Evolutionary conservation across 2,888 invertebrate species (phyloP).

Genomic region (Calameuta filiformis): DNA sequence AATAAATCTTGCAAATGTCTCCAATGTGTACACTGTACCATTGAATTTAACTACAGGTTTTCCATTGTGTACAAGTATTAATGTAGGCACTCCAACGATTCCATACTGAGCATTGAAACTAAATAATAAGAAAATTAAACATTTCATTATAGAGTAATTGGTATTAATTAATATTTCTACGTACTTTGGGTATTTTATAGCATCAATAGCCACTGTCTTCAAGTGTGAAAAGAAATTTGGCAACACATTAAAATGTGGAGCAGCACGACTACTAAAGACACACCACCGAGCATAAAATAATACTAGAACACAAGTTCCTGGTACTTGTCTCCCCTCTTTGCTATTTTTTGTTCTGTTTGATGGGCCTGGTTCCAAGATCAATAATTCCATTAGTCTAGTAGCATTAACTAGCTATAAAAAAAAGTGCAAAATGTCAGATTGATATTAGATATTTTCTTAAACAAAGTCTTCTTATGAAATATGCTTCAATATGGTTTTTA

Average conservation of each 20-base stretch:
- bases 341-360: conserved; percentile 68
- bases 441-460: conserved; percentile 10
- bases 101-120: conserved; percentile 91
- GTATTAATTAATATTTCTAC: not conserved
- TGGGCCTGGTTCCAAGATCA: conserved; percentile 74
- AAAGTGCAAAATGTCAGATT: not conserved
- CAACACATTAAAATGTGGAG: conserved; percentile 90
- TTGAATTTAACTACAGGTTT: conserved; percentile 87
- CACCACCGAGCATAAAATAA: conserved; percentile 92
- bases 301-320: conserved; percentile 80
- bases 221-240: conserved; percentile 88
- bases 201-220: conserved; percentile 90
- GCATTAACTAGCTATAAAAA: conserved; percentile 75
- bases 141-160: not conserved
- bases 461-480: not conserved
- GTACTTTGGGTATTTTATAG: conserved; percentile 78
- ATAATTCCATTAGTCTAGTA: conserved; percentile 74
- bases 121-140: conserved; percentile 14
- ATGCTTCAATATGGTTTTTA: not conserved
- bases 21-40: conserved; percentile 82
- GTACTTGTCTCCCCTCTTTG: conserved; percentile 67
- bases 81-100: conserved; percentile 88
- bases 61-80: conserved; percentile 91
- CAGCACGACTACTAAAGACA: conserved; percentile 89
- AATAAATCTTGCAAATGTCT: conserved; percentile 83